phyloP scores from a whole-genome alignment of 2,888 invertebrate species.

The Drosophila aldrichi region DNA sequence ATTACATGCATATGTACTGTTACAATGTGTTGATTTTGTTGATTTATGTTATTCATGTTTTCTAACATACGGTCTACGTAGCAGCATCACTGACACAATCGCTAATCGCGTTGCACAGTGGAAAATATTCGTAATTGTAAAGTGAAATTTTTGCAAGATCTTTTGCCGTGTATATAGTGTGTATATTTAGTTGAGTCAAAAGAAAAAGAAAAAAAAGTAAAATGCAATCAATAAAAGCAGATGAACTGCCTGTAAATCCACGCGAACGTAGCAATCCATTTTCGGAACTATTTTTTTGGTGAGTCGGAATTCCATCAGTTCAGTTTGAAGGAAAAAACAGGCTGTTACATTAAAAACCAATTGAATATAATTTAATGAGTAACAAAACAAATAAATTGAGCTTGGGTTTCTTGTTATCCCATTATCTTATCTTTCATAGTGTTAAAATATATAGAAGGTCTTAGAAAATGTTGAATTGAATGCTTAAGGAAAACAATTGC shows the following conservation, averaged over 20 bases:
- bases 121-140: slow-evolving; percentile 13
- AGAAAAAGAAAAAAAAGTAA: slow-evolving; percentile 10
- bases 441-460: slow-evolving; percentile 18
- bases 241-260: slow-evolving; percentile 85
- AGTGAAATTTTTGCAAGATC: not conserved
- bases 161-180: slow-evolving; percentile 9
- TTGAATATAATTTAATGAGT: slow-evolving; percentile 3
- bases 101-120: slow-evolving; percentile 9
- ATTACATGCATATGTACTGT: not conserved
- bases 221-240: slow-evolving; percentile 84
- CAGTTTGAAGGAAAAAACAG: not conserved
- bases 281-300: slow-evolving; percentile 88
- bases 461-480: slow-evolving; percentile 2
- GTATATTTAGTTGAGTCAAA: slow-evolving; percentile 12
- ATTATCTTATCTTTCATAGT: slow-evolving; percentile 37
- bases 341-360: not conserved
- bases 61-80: not conserved
- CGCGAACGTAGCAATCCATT: slow-evolving; percentile 87
- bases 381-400: not conserved
- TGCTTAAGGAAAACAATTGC: not conserved
- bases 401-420: slow-evolving; percentile 1
- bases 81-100: slow-evolving; percentile 34
- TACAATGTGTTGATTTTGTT: not conserved
- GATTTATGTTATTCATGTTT: not conserved
- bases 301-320: slow-evolving; percentile 38